These are phyloP conservation scores for Numida meleagris DNA, from an alignment of 2,113 vertebrate species.

Conservation along the genomic window DNA sequence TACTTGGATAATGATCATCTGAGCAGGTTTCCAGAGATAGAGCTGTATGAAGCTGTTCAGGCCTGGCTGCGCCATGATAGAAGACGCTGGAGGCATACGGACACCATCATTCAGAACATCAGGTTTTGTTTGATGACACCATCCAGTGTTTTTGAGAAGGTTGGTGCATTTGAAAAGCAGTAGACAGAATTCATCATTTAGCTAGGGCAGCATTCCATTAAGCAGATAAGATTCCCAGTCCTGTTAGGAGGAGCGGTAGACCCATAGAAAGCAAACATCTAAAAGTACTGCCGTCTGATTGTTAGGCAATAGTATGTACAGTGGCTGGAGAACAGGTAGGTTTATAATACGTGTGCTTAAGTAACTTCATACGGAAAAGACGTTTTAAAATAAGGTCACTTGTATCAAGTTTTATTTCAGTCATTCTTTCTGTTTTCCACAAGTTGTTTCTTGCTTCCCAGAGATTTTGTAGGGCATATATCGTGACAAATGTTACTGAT, in stretches of 20 bases:
- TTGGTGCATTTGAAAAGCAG: slow-evolving; percentile 84
- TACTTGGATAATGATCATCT: slow-evolving; percentile 95
- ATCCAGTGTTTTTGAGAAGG: slow-evolving; percentile 97
- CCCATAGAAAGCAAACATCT: slow-evolving; percentile 21
- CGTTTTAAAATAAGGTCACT: not conserved
- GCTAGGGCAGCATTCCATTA: slow-evolving; percentile 72
- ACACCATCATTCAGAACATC: slow-evolving; percentile 96
- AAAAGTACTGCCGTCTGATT: slow-evolving; percentile 47
- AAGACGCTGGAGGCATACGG: slow-evolving; percentile 97
- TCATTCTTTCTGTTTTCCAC: not conserved
- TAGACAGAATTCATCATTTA: slow-evolving; percentile 75
- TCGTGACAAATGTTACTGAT: not conserved
- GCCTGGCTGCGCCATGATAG: slow-evolving; percentile 97
- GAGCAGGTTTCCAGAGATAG: slow-evolving; percentile 96
- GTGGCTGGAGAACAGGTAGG: slow-evolving; percentile 71
- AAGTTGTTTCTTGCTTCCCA: slow-evolving; percentile 19
- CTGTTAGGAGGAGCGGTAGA: slow-evolving; percentile 34
- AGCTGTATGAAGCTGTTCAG: slow-evolving; percentile 97
- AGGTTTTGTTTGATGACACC: slow-evolving; percentile 99
- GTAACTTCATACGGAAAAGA: not conserved
- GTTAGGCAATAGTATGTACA: slow-evolving; percentile 47
- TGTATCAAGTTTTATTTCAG: not conserved
- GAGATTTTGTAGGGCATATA: not conserved
- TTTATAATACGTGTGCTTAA: slow-evolving; percentile 45
- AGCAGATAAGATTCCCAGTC: slow-evolving; percentile 64